Base-by-base conservation (phyloP, 1,140 invertebrate genomes). In the Saccostrea echinata region DNA sequence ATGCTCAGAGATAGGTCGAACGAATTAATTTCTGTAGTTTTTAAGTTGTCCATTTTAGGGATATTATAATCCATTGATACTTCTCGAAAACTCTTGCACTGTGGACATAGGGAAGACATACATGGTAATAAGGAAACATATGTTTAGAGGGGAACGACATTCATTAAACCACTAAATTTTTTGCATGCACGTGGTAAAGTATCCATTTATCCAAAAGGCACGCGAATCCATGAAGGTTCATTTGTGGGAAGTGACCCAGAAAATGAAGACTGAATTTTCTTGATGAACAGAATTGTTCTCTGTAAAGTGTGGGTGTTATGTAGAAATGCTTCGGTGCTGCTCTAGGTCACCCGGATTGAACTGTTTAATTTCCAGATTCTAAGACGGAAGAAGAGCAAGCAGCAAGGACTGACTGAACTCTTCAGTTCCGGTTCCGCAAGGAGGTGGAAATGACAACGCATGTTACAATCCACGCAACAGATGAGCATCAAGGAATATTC, bases 361-460 rank as follows among this genome's bases (percentile, higher is more conserved):
- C 27, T 76, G 68, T 76, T 76, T 76, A 76, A 76, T 76, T 76
- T 76, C 68, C 68, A 76, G 68, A 76, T 33, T 33, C 68, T 18
- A 76, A 76, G 68, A 76, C 68, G 68, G 68, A 76, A 76, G 68
- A 30, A 24, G 68, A 76, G 18, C 33, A 76, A 76, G 68, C 68
- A 30, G 30, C 68, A 30, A 76, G 68, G 27, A 76, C 68, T 76
- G 24, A 18, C 30, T 76, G 68, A 76, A 76, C 68, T 76, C 68
- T 76, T 76, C 68, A 33, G 68, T 76, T 76, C 68, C 68, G 68
- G 68, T 76, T 76, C 30, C 68, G 68, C 68, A 30, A 76, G 68
- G 68, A 76, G 68, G 68, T 76, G 68, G 68, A 76, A 76, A 76
- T 76, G 68, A 76, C 68, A 76, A 30, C 27, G 68, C 68, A 27